Evolutionary conservation across 1,140 invertebrate species (phyloP), one percentile per base, ranked within the genome.

Genomic region (Asbolus verrucosus): DNA sequence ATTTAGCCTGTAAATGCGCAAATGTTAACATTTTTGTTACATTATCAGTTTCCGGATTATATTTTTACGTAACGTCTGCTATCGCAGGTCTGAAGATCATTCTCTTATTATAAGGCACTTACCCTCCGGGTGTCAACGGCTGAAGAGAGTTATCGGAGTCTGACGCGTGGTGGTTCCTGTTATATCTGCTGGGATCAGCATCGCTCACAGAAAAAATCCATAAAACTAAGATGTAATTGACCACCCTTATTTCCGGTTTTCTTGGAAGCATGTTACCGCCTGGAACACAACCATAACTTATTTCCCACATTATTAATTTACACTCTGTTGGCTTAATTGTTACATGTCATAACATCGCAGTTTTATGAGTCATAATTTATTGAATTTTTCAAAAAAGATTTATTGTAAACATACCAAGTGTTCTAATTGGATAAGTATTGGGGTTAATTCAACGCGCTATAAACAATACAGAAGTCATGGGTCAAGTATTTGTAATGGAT

Each of bases 81-180:
- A n/a, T n/a, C n/a, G n/a, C n/a, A n/a, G n/a, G n/a, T n/a, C n/a
- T n/a, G n/a, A n/a, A n/a, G n/a, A n/a, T n/a, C n/a, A n/a, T n/a
- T n/a, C n/a, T n/a, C n/a, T n/a, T n/a, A n/a, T n/a, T n/a, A n/a
- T n/a, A n/a, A n/a, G n/a, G n/a, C n/a, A 46, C 65, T 66, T 54
- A 66, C 65, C 65, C 65, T 21, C 65, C 65, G 6, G 65, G 65
- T 66, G 65, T 66, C 30, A 66, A 30, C 5, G 65, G 65, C 30
- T 66, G 27, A 14, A 30, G 24, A 11, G 21, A 16, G 21, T 66
- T 50, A 6, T 66, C 39, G 5, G 36, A 46, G 14, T 66, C 43
- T n/a, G 27, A 18, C 11, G 41, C 9, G 11, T 36, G 65, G 27
- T 66, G 24, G 18, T 65, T 65, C 15, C 38, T 46, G 21, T 18